Conservation (phyloP, 2,113 vertebrate genomes). For the Eulacestoma nigropectus region DNA sequence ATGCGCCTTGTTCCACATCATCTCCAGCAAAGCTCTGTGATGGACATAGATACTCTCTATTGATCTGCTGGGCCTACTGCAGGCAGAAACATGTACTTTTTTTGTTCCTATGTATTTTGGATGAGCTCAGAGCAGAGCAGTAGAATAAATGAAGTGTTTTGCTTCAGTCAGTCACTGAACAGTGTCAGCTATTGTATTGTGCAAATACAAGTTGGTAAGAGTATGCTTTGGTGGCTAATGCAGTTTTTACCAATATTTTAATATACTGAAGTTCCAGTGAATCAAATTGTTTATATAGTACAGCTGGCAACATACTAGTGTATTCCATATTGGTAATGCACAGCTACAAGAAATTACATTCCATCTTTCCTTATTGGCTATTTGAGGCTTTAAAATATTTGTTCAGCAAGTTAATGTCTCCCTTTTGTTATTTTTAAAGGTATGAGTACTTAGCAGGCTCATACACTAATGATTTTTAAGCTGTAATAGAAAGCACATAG, state of each 20-base stretch:
- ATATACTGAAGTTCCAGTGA: not conserved
- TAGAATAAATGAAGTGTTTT: slow-evolving; percentile 2
- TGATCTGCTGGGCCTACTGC: not conserved
- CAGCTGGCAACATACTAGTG: not conserved
- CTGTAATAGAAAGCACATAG: slow-evolving; percentile 42
- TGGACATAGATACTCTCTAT: not conserved
- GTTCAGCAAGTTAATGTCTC: slow-evolving; percentile 10
- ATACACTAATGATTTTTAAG: slow-evolving; percentile 44
- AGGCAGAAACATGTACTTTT: not conserved
- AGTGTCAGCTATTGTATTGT: not conserved
- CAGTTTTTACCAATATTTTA: slow-evolving; percentile 7
- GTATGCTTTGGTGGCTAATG: not conserved
- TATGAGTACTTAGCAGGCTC: slow-evolving; percentile 24
- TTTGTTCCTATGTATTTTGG: not conserved
- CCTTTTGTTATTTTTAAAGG: slow-evolving; percentile 46
- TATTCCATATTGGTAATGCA: not conserved
- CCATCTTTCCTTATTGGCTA: slow-evolving; percentile 32
- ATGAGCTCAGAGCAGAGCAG: not conserved
- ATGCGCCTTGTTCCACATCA: not conserved
- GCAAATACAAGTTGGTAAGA: not conserved
- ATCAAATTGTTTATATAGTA: not conserved
- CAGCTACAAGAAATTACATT: not conserved
- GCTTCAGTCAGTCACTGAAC: not conserved
- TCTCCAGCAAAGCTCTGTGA: slow-evolving; percentile 17
- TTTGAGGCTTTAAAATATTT: slow-evolving; percentile 27